Percentiles rank a stretch among this genome's conserved stretches.
These are phyloP conservation scores for Aleiodes leptofemur DNA, from an alignment of 2,888 invertebrate genomes.

Conservation along the genomic window DNA sequence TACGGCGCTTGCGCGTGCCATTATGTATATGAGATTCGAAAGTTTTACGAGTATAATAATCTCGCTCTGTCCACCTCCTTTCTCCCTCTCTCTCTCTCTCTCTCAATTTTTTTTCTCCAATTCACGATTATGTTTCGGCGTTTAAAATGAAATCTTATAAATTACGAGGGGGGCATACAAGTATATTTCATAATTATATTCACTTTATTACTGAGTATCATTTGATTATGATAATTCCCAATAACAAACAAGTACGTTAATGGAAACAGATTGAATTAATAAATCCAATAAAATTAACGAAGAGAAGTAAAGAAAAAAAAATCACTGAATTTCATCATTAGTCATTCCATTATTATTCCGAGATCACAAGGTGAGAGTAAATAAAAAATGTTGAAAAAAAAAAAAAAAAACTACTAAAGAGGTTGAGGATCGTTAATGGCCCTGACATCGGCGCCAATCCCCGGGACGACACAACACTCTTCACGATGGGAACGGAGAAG, in stretches of 20 bases:
- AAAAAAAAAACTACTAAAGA: constrained; percentile 11
- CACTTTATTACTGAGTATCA: constrained; percentile 18
- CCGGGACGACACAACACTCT: constrained; percentile 1
- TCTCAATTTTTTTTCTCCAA: neutral
- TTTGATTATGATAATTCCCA: constrained; percentile 9
- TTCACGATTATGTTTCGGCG: neutral
- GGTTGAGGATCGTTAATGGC: constrained; percentile 30
- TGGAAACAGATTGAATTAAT: constrained; percentile 13
- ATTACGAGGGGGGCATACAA: neutral
- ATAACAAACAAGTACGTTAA: constrained; percentile 15
- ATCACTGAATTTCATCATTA: constrained; percentile 23
- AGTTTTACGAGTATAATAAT: constrained; percentile 17
- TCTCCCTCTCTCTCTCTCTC: neutral
- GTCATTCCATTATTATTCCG: constrained; percentile 20
- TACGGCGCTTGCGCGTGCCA: constrained; percentile 23
- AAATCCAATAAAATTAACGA: constrained; percentile 16
- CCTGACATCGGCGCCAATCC: constrained; percentile 37
- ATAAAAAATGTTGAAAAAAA: constrained; percentile 18
- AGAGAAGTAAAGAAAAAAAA: neutral
- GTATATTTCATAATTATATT: constrained; percentile 32
- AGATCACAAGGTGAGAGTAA: constrained; percentile 22
- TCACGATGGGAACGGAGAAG: neutral
- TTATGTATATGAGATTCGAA: constrained; percentile 20
- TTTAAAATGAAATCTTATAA: constrained; percentile 24
- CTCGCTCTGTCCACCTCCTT: too few relatives aligned